Evolutionary conservation across 2,888 invertebrate species (phyloP), one percentile per base, ranked within the genome.

Genomic region (Caenorhabditis sulstoni): DNA sequence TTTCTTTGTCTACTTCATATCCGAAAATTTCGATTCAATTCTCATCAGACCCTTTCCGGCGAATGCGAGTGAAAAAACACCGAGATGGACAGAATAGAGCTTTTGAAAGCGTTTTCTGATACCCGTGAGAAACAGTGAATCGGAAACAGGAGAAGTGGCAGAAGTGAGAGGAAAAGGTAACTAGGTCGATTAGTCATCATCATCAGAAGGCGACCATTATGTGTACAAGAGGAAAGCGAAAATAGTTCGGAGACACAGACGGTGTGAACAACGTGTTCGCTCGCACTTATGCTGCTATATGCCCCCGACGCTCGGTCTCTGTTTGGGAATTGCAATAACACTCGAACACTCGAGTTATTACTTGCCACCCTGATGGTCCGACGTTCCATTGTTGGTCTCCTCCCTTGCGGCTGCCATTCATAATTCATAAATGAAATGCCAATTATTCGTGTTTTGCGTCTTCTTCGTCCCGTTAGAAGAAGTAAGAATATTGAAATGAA

Each of bases 261-360:
- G 29, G 29, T 44, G 61, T 9, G 39, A 20, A 35, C 35, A 59
- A 52, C 68, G 35, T 50, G 39, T 59, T 18, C 47, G 73, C 64
- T 73, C 64, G 64, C 71, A 62, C 71, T 71, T 57, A 55, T 55
- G 53, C 68, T 59, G 53, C 68, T 68, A 68, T 52, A 68, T 68
- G 59, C 68, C 65, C 53, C 45, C 52, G 53, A 39, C 41, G 39
- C 53, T 53, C 52, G 29, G 7, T 53, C 49, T 55, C 45, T 53
- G 62, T 70, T 70, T 57, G 62, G 73, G 55, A 73, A 73, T 64
- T 49, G 64, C 64, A 73, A 73, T 73, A 73, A 73, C 73, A 73
- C 73, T 73, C 73, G 73, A 73, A 73, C 73, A 73, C 73, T 73
- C 73, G 73, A 73, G 50, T 62, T 71, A 62, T 73, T 64, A 73